These are phyloP conservation scores for Rosalia funebris DNA, from an alignment of 2,888 invertebrate species.

Conservation along the genomic window DNA sequence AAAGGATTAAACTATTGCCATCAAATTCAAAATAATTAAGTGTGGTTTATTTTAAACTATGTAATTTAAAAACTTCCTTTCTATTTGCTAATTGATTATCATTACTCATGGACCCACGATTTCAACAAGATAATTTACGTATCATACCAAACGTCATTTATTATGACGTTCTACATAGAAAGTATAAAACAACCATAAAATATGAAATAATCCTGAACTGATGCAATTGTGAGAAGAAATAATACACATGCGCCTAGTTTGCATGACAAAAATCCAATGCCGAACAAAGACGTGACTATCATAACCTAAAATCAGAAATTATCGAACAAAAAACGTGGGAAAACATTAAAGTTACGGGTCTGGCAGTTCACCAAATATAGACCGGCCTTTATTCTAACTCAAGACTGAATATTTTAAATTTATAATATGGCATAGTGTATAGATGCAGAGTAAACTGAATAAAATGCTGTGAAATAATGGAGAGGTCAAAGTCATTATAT, in stretches of 20 bases:
- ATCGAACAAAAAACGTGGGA: conserved; percentile 56
- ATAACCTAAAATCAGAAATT: conserved; percentile 54
- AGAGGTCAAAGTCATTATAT: conserved; percentile 57
- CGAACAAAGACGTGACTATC: conserved; percentile 53
- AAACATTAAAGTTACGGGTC: conserved; percentile 42
- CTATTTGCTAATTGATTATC: no score
- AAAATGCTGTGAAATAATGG: conserved; percentile 42
- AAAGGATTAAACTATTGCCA: no score
- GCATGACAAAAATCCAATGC: conserved; percentile 44
- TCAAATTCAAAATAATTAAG: no score
- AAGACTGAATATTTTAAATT: conserved; percentile 43
- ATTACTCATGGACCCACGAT: no score
- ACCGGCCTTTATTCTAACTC: conserved; percentile 49
- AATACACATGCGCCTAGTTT: conserved; percentile 1
- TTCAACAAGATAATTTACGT: no score
- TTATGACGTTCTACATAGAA: no score
- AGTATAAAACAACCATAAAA: no score
- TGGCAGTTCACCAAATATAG: conserved; percentile 47
- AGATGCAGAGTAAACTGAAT: conserved; percentile 34
- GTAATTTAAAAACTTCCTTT: no score
- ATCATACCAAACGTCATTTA: no score
- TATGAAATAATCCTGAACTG: no score
- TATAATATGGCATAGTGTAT: conserved; percentile 38
- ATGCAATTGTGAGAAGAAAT: background rate
- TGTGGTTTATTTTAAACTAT: no score